A percentile compares a stretch with the other conserved stretches of the same genome.
Evolutionary conservation across 2,888 invertebrate species (phyloP).

Genomic region (Physocephala rufipes): DNA sequence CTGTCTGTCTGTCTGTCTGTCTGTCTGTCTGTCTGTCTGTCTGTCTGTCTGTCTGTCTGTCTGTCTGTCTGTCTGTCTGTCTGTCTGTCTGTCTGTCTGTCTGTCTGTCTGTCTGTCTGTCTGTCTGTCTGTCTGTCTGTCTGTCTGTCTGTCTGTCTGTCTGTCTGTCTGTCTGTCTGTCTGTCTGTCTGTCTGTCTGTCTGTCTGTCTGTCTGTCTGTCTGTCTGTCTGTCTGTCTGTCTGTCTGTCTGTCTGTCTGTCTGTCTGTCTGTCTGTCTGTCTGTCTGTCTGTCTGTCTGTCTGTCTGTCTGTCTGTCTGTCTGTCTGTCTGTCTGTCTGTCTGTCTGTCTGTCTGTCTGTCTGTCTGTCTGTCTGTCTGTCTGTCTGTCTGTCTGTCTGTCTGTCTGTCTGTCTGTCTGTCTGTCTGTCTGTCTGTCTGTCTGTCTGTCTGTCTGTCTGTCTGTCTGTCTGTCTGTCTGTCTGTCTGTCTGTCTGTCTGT

Average conservation of each 20-base stretch:
- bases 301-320: not conserved
- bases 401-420: constrained; percentile 1
- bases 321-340: constrained; percentile 1
- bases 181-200: constrained; percentile 1
- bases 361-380: not conserved
- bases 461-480: constrained; percentile 1
- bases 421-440: not conserved
- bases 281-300: not conserved
- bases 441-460: not conserved
- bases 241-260: constrained; percentile 1
- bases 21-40: not conserved
- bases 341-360: constrained; percentile 1
- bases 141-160: not conserved
- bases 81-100: not conserved
- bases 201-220: constrained; percentile 1
- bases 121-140: not conserved
- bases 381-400: constrained; percentile 1
- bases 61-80: not conserved
- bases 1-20: not conserved
- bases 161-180: not conserved
- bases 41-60: constrained; percentile 1
- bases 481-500: constrained; percentile 1
- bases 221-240: constrained; percentile 1
- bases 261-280: not conserved
- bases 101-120: constrained; percentile 1